Evolutionary conservation across 2,113 vertebrate genomes (phyloP).

Genomic region (Sinocyclocheilus rhinocerous): DNA sequence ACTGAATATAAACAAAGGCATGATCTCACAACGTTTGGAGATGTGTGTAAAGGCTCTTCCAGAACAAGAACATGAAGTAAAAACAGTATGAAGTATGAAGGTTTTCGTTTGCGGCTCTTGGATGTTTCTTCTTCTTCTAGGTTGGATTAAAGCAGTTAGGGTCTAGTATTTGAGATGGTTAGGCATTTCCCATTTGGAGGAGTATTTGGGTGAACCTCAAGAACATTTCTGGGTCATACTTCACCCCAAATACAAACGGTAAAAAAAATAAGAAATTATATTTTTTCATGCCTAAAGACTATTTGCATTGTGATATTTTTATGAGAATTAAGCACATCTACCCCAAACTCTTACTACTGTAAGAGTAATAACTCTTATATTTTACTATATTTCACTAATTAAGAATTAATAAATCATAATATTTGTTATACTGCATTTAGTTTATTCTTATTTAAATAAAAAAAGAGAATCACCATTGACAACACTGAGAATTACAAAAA

Average conservation of each 20-base stretch:
- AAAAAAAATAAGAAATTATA: background rate
- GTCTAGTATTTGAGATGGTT: conserved; percentile 52
- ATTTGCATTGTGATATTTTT: background rate
- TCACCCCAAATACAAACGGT: background rate
- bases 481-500: too few relatives aligned
- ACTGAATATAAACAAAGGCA: conserved; percentile 62
- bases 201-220: conserved; percentile 35
- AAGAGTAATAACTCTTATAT: too few relatives aligned
- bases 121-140: background rate
- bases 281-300: background rate
- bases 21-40: conserved; percentile 59
- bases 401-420: background rate
- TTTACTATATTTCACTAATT: too few relatives aligned
- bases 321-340: background rate
- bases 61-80: conserved; percentile 45
- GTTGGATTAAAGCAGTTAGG: conserved; percentile 41
- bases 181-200: conserved; percentile 23
- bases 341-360: too few relatives aligned
- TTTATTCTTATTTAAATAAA: background rate
- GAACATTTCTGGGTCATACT: background rate
- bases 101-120: background rate
- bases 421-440: background rate
- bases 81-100: background rate
- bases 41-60: conserved; percentile 62
- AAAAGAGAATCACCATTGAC: too few relatives aligned